Evolutionary conservation across 2,888 invertebrate species (phyloP).

Genomic region (Parthenolecanium corni): DNA sequence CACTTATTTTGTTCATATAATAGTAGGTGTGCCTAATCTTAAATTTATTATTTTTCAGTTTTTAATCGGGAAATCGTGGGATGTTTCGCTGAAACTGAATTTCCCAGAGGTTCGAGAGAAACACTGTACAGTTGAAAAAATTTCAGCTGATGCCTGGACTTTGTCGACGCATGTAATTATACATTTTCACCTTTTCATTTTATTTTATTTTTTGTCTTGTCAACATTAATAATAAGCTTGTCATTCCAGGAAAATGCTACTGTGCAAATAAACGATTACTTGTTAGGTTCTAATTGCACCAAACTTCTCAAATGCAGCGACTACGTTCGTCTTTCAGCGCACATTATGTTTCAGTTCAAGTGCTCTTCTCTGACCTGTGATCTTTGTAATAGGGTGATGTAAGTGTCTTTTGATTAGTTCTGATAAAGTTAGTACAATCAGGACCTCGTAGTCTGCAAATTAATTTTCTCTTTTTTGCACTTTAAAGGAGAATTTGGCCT

Average conservation of each 20-base stretch:
- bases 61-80: slow-evolving; percentile 12
- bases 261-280: neutral
- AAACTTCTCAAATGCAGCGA: slow-evolving; percentile 5
- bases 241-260: slow-evolving; percentile 2
- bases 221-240: neutral
- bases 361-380: slow-evolving; percentile 5
- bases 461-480: too few species aligned
- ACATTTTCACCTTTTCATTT: neutral
- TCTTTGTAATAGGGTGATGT: neutral
- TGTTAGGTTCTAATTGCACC: neutral
- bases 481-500: too few species aligned
- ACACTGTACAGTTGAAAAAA: slow-evolving; percentile 12
- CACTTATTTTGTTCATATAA: too few species aligned
- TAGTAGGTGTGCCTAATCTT: too few species aligned
- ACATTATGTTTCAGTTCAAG: slow-evolving; percentile 3
- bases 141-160: neutral
- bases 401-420: neutral
- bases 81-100: neutral
- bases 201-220: neutral
- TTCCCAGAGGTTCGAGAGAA: neutral
- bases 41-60: neutral
- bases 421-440: neutral
- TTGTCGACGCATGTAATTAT: neutral
- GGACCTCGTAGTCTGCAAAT: too few species aligned
- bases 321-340: neutral